Conservation (phyloP, 2,113 vertebrate genomes). For the Otus sunia region DNA sequence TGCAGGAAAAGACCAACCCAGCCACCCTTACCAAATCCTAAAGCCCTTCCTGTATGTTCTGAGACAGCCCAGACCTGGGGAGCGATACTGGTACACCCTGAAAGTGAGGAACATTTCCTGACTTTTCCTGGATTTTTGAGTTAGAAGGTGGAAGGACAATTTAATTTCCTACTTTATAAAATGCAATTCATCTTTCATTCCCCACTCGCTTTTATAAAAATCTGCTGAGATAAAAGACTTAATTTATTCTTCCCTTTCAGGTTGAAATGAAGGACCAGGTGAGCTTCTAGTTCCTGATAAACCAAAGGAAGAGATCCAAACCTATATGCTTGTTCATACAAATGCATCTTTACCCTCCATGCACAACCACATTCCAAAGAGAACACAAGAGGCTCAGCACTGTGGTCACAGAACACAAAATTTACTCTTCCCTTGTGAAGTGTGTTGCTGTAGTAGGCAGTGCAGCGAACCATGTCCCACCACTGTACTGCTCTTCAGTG, state of each 20-base stretch:
- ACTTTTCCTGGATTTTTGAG: neutral
- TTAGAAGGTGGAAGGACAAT: neutral
- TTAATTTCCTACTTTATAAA: neutral
- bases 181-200: neutral
- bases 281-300: neutral
- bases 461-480: neutral
- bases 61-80: neutral
- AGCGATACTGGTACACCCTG: neutral
- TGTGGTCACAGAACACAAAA: neutral
- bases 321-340: accelerated
- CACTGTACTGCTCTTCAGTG: neutral
- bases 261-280: neutral
- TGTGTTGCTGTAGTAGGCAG: neutral
- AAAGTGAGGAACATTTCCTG: neutral
- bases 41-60: neutral
- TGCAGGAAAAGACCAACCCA: neutral
- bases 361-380: neutral
- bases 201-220: neutral
- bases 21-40: neutral
- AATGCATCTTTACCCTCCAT: neutral
- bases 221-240: neutral
- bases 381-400: neutral
- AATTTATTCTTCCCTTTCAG: neutral
- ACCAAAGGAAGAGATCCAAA: neutral
- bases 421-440: neutral